These are phyloP conservation scores for Piaya cayana DNA, from an alignment of 2,113 vertebrate genomes.

Conservation along the genomic window DNA sequence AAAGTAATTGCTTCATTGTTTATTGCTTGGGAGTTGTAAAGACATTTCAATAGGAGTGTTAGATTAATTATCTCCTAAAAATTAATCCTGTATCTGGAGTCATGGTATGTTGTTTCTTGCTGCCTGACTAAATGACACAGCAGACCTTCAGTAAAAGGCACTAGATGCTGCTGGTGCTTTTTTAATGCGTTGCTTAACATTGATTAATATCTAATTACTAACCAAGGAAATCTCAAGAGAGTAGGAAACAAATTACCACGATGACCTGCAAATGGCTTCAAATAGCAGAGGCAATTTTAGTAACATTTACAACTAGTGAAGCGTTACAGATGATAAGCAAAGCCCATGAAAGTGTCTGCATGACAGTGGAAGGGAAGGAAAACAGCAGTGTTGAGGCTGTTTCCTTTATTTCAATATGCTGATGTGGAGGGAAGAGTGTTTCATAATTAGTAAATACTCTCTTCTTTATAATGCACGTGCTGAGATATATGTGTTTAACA, in stretches of 20 bases:
- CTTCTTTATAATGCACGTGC: neutral
- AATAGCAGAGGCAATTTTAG: neutral
- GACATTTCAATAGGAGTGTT: neutral
- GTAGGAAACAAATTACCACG: neutral
- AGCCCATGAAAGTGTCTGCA: neutral
- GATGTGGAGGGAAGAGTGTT: neutral
- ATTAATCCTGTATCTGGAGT: neutral
- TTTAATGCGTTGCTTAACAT: neutral
- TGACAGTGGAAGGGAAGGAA: neutral
- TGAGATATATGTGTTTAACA: neutral
- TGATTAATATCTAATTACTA: neutral
- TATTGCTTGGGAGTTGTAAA: neutral
- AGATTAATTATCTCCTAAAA: neutral
- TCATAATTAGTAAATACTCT: neutral
- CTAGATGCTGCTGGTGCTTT: slow-evolving; percentile 15
- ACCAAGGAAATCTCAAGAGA: neutral
- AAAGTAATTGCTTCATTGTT: neutral
- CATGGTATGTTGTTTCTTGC: neutral
- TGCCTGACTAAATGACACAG: neutral
- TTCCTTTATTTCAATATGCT: neutral
- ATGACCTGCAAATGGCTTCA: neutral
- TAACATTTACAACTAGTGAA: neutral
- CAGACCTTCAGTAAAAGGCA: neutral
- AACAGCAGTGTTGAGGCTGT: neutral
- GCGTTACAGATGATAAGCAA: neutral